Base-by-base conservation (phyloP, 2,888 invertebrate genomes). In the Drosophila engyochracea region DNA sequence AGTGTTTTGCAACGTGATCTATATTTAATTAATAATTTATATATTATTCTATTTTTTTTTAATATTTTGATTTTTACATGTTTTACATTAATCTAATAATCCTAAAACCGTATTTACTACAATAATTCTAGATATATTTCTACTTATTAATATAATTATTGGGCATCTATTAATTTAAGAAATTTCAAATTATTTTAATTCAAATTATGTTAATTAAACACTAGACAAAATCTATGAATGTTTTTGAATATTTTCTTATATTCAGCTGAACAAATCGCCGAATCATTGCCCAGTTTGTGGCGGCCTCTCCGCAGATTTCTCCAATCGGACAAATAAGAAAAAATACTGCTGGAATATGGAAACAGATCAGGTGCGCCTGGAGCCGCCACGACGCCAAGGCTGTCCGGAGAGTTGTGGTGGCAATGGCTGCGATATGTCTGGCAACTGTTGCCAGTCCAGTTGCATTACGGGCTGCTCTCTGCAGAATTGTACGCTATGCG, bases 401-500 rank as follows among this genome's bases (percentile, higher is more conserved):
- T 97, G 97, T 85, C 95, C 95, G 0, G 71, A 74, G 25, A 91
- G 93, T 22, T 96, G 96, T 85, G 85, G 82, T 0, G 93, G 93
- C 1, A 85, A 81, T 44, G 91, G 76, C 1, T 96, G 96, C 85
- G 93, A 94, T 70, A 83, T 84, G 0, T 90, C 85, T 25, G 95
- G 95, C 0, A 90, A 93, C n/a, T 98, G 98, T 92, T 99, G 99
- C 92, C 95, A 97, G 91, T 90, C 94, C 28, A 94, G 95, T 75
- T 99, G 99, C 93, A 93, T 98, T 6, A 86, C 81, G 33, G 98
- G 98, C 47, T 98, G 98, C 57, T 99, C 98, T 92, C 93, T 93
- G 37, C 96, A 95, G 2, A 93, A 94, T 9, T 94, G 94, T 6
- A 92, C 94, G 1, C 72, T 92, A 5, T 92, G 92, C 39, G 85